These are phyloP conservation scores for Drosophila fulvimacula DNA, from an alignment of 2,888 invertebrate species.

Conservation along the genomic window DNA sequence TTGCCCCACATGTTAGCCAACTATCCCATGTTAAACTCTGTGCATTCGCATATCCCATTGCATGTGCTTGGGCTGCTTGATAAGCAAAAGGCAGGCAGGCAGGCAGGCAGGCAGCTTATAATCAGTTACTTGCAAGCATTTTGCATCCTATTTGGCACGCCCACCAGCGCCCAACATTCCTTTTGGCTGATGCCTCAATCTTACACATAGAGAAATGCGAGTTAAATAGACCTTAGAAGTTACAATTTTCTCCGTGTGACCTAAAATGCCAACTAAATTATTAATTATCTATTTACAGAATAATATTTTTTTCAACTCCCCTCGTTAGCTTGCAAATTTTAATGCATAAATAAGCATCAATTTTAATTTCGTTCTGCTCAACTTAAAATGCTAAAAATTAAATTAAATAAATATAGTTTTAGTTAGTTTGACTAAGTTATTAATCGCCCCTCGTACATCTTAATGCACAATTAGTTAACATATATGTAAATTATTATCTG, in stretches of 20 bases:
- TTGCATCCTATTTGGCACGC: slow-evolving; percentile 72
- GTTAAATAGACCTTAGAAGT: neutral
- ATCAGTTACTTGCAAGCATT: slow-evolving; percentile 83
- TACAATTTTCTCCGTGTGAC: neutral
- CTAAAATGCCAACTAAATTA: neutral
- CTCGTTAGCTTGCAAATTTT: no score
- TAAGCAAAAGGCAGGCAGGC: slow-evolving; percentile 34
- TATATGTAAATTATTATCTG: no score
- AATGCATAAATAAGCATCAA: no score
- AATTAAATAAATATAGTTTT: no score
- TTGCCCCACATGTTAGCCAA: neutral
- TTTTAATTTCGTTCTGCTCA: no score
- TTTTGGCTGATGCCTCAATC: slow-evolving; percentile 12
- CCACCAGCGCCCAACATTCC: neutral
- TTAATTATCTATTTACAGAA: no score
- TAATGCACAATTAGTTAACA: no score
- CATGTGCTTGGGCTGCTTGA: slow-evolving; percentile 30
- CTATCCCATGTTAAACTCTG: slow-evolving; percentile 15
- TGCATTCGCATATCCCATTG: slow-evolving; percentile 34
- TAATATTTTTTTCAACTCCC: no score
- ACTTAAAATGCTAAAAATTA: no score
- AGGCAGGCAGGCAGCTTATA: slow-evolving; percentile 54
- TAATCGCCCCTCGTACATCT: no score
- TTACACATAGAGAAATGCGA: slow-evolving; percentile 8
- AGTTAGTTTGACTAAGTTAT: no score